Evolutionary conservation across 2,888 invertebrate genomes (phyloP).

Genomic region (Spodoptera littoralis): DNA sequence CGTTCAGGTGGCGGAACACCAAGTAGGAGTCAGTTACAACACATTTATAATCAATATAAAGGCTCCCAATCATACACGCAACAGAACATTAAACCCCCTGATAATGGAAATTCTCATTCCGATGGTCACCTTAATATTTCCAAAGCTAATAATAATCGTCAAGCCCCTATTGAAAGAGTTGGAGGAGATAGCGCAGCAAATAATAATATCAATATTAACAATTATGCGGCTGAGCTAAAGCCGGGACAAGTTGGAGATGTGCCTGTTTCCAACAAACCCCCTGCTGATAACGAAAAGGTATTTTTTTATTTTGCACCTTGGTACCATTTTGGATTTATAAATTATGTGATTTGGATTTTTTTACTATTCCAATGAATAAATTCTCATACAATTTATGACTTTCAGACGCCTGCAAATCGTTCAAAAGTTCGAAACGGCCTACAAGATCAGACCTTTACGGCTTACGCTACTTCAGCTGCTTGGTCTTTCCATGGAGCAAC

Average conservation of each 20-base stretch:
- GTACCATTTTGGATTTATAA: too few species aligned
- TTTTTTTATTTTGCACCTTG: not conserved
- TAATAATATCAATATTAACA: slow-evolving; percentile 51
- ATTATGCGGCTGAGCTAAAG: slow-evolving; percentile 51
- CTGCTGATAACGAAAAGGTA: slow-evolving; percentile 58
- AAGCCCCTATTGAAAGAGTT: slow-evolving; percentile 71
- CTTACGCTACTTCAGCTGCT: slow-evolving; percentile 73
- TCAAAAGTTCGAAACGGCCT: slow-evolving; percentile 76
- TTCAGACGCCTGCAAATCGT: slow-evolving; percentile 57
- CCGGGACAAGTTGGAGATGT: slow-evolving; percentile 70
- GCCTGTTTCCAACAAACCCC: slow-evolving; percentile 60
- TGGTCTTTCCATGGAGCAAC: slow-evolving; percentile 80
- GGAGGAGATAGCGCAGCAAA: slow-evolving; percentile 75
- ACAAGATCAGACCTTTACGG: slow-evolving; percentile 78
- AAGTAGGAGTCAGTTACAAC: slow-evolving; percentile 78
- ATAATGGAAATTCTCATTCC: slow-evolving; percentile 66
- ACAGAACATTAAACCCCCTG: slow-evolving; percentile 68
- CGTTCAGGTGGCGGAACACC: slow-evolving; percentile 67
- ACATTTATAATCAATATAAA: slow-evolving; percentile 80
- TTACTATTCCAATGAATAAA: too few species aligned
- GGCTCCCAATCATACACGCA: slow-evolving; percentile 80
- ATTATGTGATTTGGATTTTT: too few species aligned
- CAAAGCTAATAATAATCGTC: slow-evolving; percentile 44
- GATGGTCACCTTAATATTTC: slow-evolving; percentile 70
- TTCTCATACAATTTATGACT: slow-evolving; percentile 11